Evolutionary conservation across 2,888 invertebrate genomes (phyloP).

Genomic region (Lingula anatina): DNA sequence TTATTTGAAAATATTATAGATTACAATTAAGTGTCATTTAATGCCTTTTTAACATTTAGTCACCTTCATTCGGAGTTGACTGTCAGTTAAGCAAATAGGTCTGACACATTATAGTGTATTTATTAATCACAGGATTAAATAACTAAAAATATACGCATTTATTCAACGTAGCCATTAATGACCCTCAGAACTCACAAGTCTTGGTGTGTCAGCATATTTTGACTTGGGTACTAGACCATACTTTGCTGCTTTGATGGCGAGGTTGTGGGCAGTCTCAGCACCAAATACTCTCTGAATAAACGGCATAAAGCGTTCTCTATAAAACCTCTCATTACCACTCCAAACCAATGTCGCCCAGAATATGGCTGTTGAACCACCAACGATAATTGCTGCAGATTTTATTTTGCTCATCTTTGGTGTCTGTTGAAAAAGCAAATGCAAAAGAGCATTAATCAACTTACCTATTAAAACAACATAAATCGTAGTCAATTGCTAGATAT

Average conservation of each 20-base stretch:
- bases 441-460: background rate
- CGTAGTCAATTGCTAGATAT: no score
- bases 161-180: background rate
- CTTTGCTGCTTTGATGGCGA: constrained; percentile 72
- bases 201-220: constrained; percentile 60
- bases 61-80: background rate
- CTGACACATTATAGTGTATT: no score
- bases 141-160: no score
- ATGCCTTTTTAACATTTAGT: background rate
- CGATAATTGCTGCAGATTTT: constrained; percentile 60
- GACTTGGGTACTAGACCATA: constrained; percentile 68
- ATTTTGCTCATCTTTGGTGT: no score
- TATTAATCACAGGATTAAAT: no score
- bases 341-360: constrained; percentile 68
- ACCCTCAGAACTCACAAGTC: constrained; percentile 59
- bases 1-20: background rate
- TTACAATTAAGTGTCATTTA: background rate
- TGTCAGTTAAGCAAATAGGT: no score
- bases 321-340: constrained; percentile 74
- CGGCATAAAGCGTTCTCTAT: constrained; percentile 69
- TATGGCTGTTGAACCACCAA: constrained; percentile 65
- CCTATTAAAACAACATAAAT: background rate
- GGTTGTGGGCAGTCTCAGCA: constrained; percentile 77
- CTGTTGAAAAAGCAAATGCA: constrained; percentile 43
- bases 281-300: constrained; percentile 61